These are phyloP conservation scores for Diadema setosum DNA, from an alignment of 35 echinoderm and acorn worm genomes.

Conservation along the genomic window DNA sequence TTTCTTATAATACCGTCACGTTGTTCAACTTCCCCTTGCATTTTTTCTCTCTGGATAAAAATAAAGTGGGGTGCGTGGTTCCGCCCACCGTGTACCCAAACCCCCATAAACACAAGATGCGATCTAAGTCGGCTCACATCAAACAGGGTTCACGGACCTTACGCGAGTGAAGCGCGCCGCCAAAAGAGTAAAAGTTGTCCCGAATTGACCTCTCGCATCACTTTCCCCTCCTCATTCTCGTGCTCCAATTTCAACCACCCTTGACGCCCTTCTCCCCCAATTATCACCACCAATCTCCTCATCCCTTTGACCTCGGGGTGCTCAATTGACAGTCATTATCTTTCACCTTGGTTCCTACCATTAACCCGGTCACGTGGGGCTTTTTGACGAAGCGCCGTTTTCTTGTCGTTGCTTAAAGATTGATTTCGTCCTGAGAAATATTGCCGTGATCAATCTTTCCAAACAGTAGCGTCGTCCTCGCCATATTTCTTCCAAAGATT, in stretches of 20 bases:
- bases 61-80: too few species aligned
- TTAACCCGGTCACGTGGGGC: neutral
- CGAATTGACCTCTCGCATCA: neutral
- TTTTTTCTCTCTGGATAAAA: too few species aligned
- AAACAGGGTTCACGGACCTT: neutral
- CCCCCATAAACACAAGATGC: neutral
- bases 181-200: neutral
- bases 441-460: too few species aligned
- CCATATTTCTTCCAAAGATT: too few species aligned
- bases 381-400: neutral
- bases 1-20: too few species aligned
- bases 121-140: neutral
- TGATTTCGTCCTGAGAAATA: too few species aligned
- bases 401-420: too few species aligned
- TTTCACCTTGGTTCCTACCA: slow-evolving; percentile 1
- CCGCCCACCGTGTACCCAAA: too few species aligned
- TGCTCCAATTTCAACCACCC: neutral
- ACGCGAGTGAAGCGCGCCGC: neutral
- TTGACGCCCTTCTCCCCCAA: neutral
- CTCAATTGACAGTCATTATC: slow-evolving; percentile 18
- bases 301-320: neutral
- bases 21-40: too few species aligned
- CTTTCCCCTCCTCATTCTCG: neutral
- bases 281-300: neutral
- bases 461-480: too few species aligned